Evolutionary conservation across 2,797 vertebrate genomes (phyloP).

Genomic region (Sebastes baramenuke): DNA sequence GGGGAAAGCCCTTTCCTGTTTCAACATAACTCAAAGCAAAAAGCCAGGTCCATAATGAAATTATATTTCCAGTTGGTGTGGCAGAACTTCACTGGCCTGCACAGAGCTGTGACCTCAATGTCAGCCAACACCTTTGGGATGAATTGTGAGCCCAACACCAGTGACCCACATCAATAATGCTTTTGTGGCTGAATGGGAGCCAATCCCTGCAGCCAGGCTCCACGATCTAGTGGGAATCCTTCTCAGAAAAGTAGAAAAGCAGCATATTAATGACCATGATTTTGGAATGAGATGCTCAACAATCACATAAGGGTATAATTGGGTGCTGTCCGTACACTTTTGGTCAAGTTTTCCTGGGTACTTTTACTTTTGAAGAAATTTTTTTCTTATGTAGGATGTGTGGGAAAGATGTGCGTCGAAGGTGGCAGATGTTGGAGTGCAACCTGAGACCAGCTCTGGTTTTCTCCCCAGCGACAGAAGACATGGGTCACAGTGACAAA

Average conservation of each 20-base stretch:
- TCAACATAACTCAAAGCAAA: background rate
- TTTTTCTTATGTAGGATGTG: too few species aligned
- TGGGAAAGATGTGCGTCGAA: conserved; percentile 7
- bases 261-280: background rate
- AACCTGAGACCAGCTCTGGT: conserved; percentile 54
- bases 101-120: background rate
- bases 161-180: background rate
- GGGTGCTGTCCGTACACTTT: background rate
- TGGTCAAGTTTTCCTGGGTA: background rate
- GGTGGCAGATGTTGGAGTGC: conserved; percentile 68
- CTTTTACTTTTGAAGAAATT: too few species aligned
- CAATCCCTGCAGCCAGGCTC: background rate
- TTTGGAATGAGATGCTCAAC: background rate
- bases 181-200: background rate
- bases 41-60: background rate
- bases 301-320: background rate
- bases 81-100: background rate
- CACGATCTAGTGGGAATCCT: background rate
- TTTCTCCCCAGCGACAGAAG: conserved; percentile 41
- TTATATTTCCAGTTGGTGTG: background rate
- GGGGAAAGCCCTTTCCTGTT: background rate
- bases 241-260: background rate
- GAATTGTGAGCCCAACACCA: background rate
- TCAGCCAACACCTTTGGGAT: background rate
- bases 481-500: conserved; percentile 52